Evolutionary conservation across 2,888 invertebrate species (phyloP), one percentile per base, ranked within the genome.

Genomic region (Leucophora obtusa): DNA sequence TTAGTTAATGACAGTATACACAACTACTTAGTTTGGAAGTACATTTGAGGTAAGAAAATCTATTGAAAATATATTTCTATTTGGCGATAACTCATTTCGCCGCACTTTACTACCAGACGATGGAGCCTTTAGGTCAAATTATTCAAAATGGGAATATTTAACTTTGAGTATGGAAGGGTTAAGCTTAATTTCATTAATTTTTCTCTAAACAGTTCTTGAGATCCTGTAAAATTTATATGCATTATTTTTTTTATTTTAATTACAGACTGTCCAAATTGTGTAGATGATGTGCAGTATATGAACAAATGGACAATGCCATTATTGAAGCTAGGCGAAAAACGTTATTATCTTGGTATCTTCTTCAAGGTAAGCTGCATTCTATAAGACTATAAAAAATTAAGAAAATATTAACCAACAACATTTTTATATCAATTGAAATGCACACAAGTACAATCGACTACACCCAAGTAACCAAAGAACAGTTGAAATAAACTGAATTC

Each of bases 291-390:
- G 77, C 92, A 93, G 79, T 92, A 93, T 43, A 92, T 94, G 47
- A 95, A 95, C 87, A 93, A 95, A 89, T 97, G 96, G 96, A 96
- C 96, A 68, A 97, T 97, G 97, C 97, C 97, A 10, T 91, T 97
- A 77, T 92, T 96, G 84, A 96, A 96, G 88, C 93, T 96, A 58
- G 97, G 97, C 54, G 96, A 96, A 88, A 97, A 97, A 90, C 92
- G 95, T 87, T 97, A 97, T 89, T 97, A 97, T 89, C 91, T 97
- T 86, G 97, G 97, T 87, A 97, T 97, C 90, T 97, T 97, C 91
- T 97, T 97, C 91, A 97, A 96, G 95, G 97, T 97, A 92, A 92
- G 90, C 87, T 14, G 82, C 87, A 87, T 88, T 88, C 87, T 85
- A 83, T 43, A 4, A 21, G n/a, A n/a, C 50, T 51, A 24, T 33